These are phyloP conservation scores for Lottia scabra DNA, from an alignment of 2,888 invertebrate species.

Conservation along the genomic window DNA sequence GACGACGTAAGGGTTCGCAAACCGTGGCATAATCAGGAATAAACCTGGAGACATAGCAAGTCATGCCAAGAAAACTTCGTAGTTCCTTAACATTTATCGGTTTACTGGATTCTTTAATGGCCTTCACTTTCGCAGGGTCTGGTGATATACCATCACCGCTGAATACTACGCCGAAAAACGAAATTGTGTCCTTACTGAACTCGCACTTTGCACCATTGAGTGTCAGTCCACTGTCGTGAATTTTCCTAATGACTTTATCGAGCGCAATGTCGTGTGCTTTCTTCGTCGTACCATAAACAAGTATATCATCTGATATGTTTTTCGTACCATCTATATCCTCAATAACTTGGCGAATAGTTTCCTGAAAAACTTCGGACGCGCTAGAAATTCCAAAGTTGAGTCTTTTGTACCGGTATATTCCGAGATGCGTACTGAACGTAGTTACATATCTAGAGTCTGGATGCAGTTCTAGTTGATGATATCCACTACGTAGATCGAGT, in stretches of 20 bases:
- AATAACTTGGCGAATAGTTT: not conserved
- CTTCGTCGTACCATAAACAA: not conserved
- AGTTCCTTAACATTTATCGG: too few relatives aligned
- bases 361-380: not conserved
- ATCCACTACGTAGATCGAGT: not conserved
- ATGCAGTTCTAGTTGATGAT: not conserved
- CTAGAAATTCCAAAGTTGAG: not conserved
- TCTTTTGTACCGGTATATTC: not conserved
- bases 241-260: not conserved
- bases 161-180: too few relatives aligned
- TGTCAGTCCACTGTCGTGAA: not conserved
- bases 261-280: not conserved
- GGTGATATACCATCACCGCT: too few relatives aligned
- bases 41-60: not conserved
- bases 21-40: not conserved
- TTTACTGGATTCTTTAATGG: too few relatives aligned
- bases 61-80: not conserved
- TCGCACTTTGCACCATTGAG: not conserved
- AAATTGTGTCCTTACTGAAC: too few relatives aligned
- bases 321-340: not conserved
- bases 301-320: not conserved
- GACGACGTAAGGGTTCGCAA: not conserved
- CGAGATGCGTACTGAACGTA: not conserved
- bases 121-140: too few relatives aligned
- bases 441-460: not conserved